These are phyloP conservation scores for Thoracochromis brauschi DNA, from an alignment of 2,113 vertebrate species.

Conservation along the genomic window DNA sequence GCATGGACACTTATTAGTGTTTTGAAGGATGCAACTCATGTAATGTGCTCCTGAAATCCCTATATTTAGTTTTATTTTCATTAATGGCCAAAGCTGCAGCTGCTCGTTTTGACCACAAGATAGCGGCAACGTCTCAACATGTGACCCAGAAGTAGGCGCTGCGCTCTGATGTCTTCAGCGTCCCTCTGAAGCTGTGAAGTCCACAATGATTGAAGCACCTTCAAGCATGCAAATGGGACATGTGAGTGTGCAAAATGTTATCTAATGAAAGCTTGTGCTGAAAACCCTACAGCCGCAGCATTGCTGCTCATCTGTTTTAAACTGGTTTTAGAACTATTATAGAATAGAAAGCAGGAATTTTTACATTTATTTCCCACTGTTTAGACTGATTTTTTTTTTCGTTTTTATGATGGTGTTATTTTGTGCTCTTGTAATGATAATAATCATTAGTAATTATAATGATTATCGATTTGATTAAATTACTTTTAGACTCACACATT, in stretches of 20 bases:
- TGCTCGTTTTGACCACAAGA: not conserved
- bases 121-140: not conserved
- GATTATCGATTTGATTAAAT: not conserved
- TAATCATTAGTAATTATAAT: not conserved
- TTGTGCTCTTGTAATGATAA: not conserved
- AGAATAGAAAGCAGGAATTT: not conserved
- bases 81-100: not conserved
- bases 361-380: not conserved
- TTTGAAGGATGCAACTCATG: not conserved
- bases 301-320: accelerated
- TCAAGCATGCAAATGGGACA: not conserved
- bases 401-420: not conserved
- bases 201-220: not conserved
- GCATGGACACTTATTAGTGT: not conserved
- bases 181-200: not conserved
- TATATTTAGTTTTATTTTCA: not conserved
- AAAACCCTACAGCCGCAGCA: not conserved
- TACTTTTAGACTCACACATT: accelerated
- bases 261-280: not conserved
- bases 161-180: constrained; percentile 6
- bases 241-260: not conserved
- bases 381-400: accelerated
- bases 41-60: not conserved
- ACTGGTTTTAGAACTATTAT: not conserved
- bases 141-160: not conserved